These are phyloP conservation scores for Drosophila arawakana DNA, from an alignment of 1,140 invertebrate genomes.

Conservation along the genomic window DNA sequence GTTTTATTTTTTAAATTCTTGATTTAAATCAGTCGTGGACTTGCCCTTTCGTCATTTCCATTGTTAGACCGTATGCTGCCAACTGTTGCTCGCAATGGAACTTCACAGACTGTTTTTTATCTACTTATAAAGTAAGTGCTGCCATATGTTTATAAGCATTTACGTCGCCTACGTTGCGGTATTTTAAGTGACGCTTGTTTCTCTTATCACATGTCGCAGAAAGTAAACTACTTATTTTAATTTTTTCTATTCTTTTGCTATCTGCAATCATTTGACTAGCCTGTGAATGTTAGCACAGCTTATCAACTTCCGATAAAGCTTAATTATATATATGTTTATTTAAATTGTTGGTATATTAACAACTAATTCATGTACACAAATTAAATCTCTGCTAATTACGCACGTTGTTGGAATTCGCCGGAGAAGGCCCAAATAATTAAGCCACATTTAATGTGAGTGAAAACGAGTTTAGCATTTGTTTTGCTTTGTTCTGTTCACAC, in stretches of 20 bases:
- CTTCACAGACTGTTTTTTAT: slow-evolving; percentile 9
- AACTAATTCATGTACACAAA: neutral
- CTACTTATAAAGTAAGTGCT: neutral
- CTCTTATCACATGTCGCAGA: slow-evolving; percentile 16
- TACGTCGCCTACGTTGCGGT: neutral
- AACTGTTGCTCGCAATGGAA: neutral
- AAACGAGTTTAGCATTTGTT: slow-evolving; percentile 48
- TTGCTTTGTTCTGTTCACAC: slow-evolving; percentile 8
- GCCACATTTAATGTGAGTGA: slow-evolving; percentile 18
- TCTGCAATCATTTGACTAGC: neutral
- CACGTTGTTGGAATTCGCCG: neutral
- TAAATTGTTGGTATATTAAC: neutral
- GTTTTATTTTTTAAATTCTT: neutral
- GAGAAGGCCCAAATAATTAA: neutral
- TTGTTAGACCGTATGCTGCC: neutral
- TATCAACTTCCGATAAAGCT: slow-evolving; percentile 30
- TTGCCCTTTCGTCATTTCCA: slow-evolving; percentile 12
- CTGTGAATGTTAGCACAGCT: slow-evolving; percentile 14
- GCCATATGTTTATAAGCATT: neutral
- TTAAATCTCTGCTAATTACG: neutral
- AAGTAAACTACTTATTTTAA: slow-evolving; percentile 15
- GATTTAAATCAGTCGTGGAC: slow-evolving; percentile 3
- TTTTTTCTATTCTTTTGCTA: neutral
- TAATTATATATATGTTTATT: neutral
- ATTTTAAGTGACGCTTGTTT: slow-evolving; percentile 21